These are phyloP conservation scores for Regulus satrapa DNA, from an alignment of 2,113 vertebrate genomes.

Conservation along the genomic window DNA sequence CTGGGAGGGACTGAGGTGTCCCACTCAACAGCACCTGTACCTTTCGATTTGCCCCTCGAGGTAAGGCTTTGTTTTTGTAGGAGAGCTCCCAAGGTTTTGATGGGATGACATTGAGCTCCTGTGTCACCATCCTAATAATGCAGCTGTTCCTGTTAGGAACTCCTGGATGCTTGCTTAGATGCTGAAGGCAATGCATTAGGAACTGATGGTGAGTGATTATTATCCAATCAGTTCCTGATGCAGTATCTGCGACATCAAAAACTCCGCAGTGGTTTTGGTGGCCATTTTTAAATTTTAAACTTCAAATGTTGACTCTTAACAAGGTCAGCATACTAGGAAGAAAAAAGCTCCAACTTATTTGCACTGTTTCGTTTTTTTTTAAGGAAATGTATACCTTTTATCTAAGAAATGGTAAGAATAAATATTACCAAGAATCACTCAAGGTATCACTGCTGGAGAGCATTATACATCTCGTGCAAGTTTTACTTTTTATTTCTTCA, in stretches of 20 bases:
- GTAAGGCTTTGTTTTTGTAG: not conserved
- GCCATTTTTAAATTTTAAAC: not conserved
- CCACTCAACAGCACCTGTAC: not conserved
- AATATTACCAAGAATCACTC: not conserved
- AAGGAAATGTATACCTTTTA: not conserved
- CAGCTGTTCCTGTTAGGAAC: not conserved
- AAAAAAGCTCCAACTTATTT: not conserved
- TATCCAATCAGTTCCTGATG: conserved; percentile 99
- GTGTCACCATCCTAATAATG: not conserved
- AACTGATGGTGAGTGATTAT: conserved; percentile 85
- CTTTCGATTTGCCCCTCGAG: not conserved
- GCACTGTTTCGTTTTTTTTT: not conserved
- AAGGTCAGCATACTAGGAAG: not conserved
- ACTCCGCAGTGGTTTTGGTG: conserved; percentile 49
- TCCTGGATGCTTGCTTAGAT: conserved; percentile 84
- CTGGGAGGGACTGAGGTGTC: not conserved
- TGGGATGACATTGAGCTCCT: not conserved
- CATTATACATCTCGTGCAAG: not conserved
- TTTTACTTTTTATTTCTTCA: not conserved
- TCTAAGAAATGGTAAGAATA: not conserved
- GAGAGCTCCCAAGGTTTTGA: not conserved
- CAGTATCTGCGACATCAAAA: conserved; percentile 98
- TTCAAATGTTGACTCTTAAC: not conserved
- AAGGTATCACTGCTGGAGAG: not conserved
- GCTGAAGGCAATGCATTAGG: conserved; percentile 99